phyloP scores from a whole-genome alignment of 2,888 invertebrate genomes.

The Dascillus cervinus region DNA sequence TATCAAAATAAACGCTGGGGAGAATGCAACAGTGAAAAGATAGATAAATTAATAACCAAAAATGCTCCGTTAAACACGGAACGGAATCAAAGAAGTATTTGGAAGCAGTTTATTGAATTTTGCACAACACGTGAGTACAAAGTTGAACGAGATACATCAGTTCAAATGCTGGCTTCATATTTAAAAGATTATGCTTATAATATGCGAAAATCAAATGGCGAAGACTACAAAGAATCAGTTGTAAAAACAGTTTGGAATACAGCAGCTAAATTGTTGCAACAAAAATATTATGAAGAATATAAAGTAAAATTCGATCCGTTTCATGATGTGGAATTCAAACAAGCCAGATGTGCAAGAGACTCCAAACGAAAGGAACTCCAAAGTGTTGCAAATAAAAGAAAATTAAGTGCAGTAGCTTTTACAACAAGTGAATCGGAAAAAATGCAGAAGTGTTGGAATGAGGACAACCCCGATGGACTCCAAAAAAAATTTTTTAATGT shows the following conservation, averaged over 20 bases:
- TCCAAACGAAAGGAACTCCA: slow-evolving; percentile 9
- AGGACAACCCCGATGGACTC: slow-evolving; percentile 8
- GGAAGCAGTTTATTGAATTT: too few relatives aligned
- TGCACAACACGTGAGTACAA: too few relatives aligned
- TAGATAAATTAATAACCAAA: too few relatives aligned
- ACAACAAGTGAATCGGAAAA: slow-evolving; percentile 6
- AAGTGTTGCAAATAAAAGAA: slow-evolving; percentile 12
- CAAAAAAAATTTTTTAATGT: slow-evolving; percentile 14
- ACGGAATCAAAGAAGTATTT: too few relatives aligned
- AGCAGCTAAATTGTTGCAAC: slow-evolving; percentile 12
- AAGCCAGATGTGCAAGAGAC: slow-evolving; percentile 10
- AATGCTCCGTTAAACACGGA: too few relatives aligned
- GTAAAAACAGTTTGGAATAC: slow-evolving; percentile 17
- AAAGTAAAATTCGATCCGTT: slow-evolving; percentile 11
- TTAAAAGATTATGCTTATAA: slow-evolving; percentile 15
- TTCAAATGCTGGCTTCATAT: slow-evolving; percentile 8
- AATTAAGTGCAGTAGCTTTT: slow-evolving; percentile 11
- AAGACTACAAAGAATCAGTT: slow-evolving; percentile 17
- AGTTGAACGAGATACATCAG: too few relatives aligned
- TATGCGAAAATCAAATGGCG: slow-evolving; percentile 14
- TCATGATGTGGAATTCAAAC: slow-evolving; percentile 7
- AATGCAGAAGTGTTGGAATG: slow-evolving; percentile 5
- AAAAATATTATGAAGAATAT: slow-evolving; percentile 10
- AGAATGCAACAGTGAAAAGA: too few relatives aligned
- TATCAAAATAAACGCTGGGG: too few relatives aligned